Evolutionary conservation across 2,888 invertebrate genomes (phyloP), one percentile per base, ranked within the genome.

Genomic region (Xestobium rufovillosum): DNA sequence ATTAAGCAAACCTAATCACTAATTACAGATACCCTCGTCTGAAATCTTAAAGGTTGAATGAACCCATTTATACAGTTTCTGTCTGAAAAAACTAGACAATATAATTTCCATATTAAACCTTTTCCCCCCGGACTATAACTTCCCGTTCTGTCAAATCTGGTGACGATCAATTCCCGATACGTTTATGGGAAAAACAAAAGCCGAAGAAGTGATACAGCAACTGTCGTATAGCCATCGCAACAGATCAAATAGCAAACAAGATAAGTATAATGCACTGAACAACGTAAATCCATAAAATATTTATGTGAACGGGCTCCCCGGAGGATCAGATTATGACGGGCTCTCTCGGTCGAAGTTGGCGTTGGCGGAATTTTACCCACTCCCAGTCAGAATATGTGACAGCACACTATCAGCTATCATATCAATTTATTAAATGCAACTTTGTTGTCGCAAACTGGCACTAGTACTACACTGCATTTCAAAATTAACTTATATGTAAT

Each of bases 261-360:
- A 62, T 63, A 65, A 65, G 63, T 63, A 63, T 65, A 65, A 63
- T 64, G 65, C 63, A 65, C 56, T 54, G 61, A 60, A 64, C 64
- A 65, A 62, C 62, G 63, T 63, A 64, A 64, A 64, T 65, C 64
- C 63, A 65, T 65, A 65, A 65, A 65, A 65, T 65, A 65, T 65
- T 64, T 64, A 65, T 63, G 58, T 56, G 43, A 43, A 50, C 52
- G 48, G 51, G 43, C 51, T 59, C 64, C 58, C 63, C 34, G 40
- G 59, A 52, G 63, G 51, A 62, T 63, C 61, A 58, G 63, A 63
- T 65, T 65, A 65, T 65, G 65, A 65, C 63, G 57, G 56, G 57
- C 52, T n/a, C n/a, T n/a, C n/a, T n/a, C n/a, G n/a, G n/a, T 19
- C 23, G 23, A 19, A 46, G 39, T 37, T 40, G 39, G 34, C 38